Evolutionary conservation across 1,140 invertebrate genomes (phyloP).

Genomic region (Chrysopa pallens): DNA sequence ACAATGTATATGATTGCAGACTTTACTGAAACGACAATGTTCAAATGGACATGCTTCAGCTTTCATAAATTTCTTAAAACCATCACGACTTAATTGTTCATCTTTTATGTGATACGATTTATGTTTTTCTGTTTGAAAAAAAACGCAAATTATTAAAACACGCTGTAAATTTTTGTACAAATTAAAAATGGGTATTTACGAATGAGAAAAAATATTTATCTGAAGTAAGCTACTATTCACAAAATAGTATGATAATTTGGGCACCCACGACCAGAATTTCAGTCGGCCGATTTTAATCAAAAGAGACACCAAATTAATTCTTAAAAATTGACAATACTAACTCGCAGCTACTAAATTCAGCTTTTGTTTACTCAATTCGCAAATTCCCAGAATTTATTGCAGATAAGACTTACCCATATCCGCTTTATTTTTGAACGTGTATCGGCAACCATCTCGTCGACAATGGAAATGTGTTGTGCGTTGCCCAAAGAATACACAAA

Average conservation of each 20-base stretch:
- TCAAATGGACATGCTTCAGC: constrained; percentile 84
- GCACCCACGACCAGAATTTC: no score
- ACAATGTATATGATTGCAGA: constrained; percentile 97
- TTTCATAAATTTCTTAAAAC: constrained; percentile 98
- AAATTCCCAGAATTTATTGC: no score
- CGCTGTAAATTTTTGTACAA: neutral
- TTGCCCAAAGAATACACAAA: constrained; percentile 87
- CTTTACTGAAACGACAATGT: constrained; percentile 79
- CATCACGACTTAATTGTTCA: constrained; percentile 84
- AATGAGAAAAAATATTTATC: no score
- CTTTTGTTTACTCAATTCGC: no score
- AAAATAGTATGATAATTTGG: no score
- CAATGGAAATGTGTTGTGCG: constrained; percentile 97
- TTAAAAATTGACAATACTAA: no score
- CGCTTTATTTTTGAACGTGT: constrained; percentile 97
- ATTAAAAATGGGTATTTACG: no score
- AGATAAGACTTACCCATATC: constrained; percentile 77
- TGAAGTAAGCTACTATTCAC: no score
- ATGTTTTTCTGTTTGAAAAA: constrained; percentile 72
- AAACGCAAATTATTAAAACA: neutral
- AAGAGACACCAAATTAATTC: no score
- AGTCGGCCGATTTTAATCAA: no score
- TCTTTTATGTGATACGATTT: constrained; percentile 98
- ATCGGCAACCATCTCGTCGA: constrained; percentile 70
- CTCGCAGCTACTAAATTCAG: no score